phyloP scores from a whole-genome alignment of 2,888 invertebrate genomes.

The Taenaris catops region DNA sequence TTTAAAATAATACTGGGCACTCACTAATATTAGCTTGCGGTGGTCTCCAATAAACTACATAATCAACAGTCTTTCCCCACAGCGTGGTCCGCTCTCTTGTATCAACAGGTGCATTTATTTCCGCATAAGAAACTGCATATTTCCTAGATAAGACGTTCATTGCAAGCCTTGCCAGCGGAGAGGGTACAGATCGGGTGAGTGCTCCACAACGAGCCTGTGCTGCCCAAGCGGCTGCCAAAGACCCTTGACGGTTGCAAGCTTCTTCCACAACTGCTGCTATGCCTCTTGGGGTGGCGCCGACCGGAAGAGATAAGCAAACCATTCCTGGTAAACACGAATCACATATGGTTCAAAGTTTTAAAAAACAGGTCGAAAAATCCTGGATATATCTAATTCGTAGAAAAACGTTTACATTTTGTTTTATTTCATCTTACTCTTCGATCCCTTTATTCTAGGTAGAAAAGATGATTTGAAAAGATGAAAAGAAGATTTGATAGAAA shows the following conservation, averaged over 20 bases:
- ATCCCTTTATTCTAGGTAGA: too few species aligned
- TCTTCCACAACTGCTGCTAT: constrained; percentile 47
- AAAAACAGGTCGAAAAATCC: too few species aligned
- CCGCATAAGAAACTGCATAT: constrained; percentile 84
- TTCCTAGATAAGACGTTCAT: constrained; percentile 83
- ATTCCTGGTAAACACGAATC: constrained; percentile 57
- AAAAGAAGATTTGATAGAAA: too few species aligned
- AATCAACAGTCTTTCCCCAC: constrained; percentile 83
- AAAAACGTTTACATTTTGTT: too few species aligned
- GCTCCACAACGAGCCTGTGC: constrained; percentile 73
- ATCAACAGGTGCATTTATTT: constrained; percentile 63
- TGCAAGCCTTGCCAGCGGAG: constrained; percentile 65
- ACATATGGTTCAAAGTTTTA: not conserved
- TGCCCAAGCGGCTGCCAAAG: constrained; percentile 75
- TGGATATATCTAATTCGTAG: too few species aligned
- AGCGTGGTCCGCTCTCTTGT: constrained; percentile 70
- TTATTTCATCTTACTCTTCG: too few species aligned
- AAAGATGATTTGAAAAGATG: too few species aligned
- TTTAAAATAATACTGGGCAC: too few species aligned
- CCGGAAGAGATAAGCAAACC: constrained; percentile 82
- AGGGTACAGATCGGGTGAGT: constrained; percentile 82
- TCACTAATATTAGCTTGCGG: constrained; percentile 88
- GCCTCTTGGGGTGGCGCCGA: constrained; percentile 65
- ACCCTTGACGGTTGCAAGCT: constrained; percentile 64
- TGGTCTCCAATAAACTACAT: constrained; percentile 85